Percentiles rank a stretch among this genome's conserved stretches.
Evolutionary conservation across 2,113 vertebrate genomes (phyloP).

Genomic region (Zosterops pallidus): DNA sequence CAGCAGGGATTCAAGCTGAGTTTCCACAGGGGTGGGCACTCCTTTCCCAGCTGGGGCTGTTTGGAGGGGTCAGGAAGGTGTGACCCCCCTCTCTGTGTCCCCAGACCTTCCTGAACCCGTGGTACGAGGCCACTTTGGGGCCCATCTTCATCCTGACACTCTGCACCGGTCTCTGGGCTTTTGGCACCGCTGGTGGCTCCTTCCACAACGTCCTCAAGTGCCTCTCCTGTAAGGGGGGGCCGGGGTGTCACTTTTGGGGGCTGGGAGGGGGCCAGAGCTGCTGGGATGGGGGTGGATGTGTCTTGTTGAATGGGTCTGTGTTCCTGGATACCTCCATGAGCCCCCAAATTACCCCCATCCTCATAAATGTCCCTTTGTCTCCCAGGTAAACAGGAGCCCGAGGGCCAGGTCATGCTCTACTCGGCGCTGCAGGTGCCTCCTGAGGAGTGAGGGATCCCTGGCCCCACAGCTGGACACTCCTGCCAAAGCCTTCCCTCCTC

Average conservation of each 20-base stretch:
- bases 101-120: conserved; percentile 79
- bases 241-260: background rate
- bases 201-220: conserved; percentile 72
- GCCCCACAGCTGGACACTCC: background rate
- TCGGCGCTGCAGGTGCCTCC: conserved; percentile 73
- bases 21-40: background rate
- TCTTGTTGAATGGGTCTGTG: rapidly evolving
- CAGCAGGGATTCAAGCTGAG: background rate
- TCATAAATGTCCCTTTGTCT: background rate
- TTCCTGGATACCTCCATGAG: background rate
- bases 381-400: conserved; percentile 71
- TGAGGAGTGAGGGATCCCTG: conserved; percentile 67
- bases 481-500: background rate
- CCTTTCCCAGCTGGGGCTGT: rapidly evolving
- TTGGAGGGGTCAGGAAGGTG: background rate
- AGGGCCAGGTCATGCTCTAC: conserved; percentile 71
- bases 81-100: background rate
- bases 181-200: conserved; percentile 75
- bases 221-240: conserved; percentile 73
- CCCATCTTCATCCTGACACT: conserved; percentile 75
- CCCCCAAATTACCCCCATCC: background rate
- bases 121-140: conserved; percentile 76
- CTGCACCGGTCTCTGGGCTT: conserved; percentile 76
- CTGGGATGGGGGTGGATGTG: too few species aligned
- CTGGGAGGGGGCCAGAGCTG: background rate